phyloP scores from a whole-genome alignment of 2,113 vertebrate species.

The Numida meleagris region DNA sequence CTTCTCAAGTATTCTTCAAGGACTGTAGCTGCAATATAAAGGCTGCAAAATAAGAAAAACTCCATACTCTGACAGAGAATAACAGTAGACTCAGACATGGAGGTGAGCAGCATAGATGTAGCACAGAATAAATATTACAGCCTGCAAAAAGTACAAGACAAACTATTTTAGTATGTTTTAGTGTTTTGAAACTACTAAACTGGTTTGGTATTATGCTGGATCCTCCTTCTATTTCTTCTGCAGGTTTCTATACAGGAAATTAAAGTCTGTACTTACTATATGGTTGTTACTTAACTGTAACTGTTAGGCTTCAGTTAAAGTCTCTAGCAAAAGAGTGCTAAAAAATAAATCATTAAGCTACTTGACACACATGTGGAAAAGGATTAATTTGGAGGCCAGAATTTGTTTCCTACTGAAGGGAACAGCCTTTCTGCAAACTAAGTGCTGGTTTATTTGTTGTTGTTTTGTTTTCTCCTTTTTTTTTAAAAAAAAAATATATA shows the following conservation, averaged over 20 bases:
- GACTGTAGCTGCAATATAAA: not conserved
- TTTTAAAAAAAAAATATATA: not conserved
- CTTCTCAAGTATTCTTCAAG: not conserved
- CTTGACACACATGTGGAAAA: conserved; percentile 31
- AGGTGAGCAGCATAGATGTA: not conserved
- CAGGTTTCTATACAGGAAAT: conserved; percentile 71
- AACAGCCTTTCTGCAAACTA: not conserved
- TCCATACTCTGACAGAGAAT: not conserved
- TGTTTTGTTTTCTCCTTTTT: not conserved
- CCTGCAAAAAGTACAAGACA: not conserved
- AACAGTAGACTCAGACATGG: not conserved
- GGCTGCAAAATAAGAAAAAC: not conserved
- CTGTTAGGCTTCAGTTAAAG: conserved; percentile 3
- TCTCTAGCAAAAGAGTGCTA: conserved; percentile 28
- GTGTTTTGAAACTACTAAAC: conserved; percentile 29
- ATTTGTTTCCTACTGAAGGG: conserved; percentile 2
- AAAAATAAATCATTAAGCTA: conserved; percentile 61
- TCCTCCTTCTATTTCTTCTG: conserved; percentile 48
- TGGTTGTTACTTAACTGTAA: conserved; percentile 37
- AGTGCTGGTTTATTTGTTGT: not conserved
- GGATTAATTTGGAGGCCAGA: conserved; percentile 22
- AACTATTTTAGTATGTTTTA: not conserved
- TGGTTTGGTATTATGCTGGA: conserved; percentile 23
- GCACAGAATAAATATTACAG: not conserved
- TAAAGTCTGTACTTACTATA: conserved; percentile 62